Evolutionary conservation across 1,140 invertebrate species (phyloP), one percentile per base, ranked within the genome.

Genomic region (Plectrocnemia conspersa): DNA sequence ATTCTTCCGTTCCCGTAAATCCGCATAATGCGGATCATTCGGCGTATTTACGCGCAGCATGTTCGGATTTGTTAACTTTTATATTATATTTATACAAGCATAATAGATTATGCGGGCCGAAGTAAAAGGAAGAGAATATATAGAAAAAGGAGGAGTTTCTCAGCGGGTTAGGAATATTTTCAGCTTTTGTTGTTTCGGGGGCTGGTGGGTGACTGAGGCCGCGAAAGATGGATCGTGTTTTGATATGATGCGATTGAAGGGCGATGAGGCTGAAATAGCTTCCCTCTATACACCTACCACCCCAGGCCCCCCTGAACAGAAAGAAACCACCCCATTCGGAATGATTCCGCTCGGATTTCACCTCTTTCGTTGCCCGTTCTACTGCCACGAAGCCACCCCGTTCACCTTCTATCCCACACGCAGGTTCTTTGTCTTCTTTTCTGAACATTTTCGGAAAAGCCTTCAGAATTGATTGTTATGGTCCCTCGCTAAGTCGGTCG

Each of bases 161-260:
- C 9, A 19, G 27, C 46, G 21, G 29, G 27, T 22, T 46, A 23
- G 45, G 25, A 50, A 50, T 58, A 53, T 58, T 52, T 58, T 53
- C 32, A 58, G 56, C 56, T 57, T 57, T 57, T 57, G 55, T 57
- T 57, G 55, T 57, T 57, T 52, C 42, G 56, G n/a, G 40, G 55
- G 18, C 9, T 9, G 48, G 46, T 9, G 33, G 15, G 27, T 7
- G 22, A 24, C 35, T 18, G 41, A 35, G 48, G 50, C 33, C 33
- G 44, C 32, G 56, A 44, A 58, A 58, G 56, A 58, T 58, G 56
- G 52, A 58, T 58, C 56, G 52, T 44, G 52, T 58, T 58, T 58
- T 58, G 50, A 58, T 58, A 58, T 58, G 56, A 58, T 58, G 45
- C 56, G 56, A 58, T 58, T 58, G 56, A 58, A 58, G 56, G 56